These are phyloP conservation scores for Hycleus phaleratus DNA, from an alignment of 1,140 invertebrate genomes.

Conservation along the genomic window DNA sequence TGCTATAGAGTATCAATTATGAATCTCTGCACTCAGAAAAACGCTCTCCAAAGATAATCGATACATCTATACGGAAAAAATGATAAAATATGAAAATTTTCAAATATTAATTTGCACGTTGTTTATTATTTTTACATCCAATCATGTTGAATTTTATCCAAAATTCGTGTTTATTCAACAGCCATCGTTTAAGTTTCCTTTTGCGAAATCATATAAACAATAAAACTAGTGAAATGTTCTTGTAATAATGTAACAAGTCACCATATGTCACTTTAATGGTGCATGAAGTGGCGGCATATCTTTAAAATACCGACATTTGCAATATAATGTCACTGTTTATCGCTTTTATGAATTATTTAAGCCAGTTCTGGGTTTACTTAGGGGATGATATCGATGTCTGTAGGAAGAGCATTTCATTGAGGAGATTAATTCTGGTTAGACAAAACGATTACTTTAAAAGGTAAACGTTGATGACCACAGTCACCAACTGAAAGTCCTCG, in stretches of 20 bases:
- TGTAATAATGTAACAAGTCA: constrained; percentile 14
- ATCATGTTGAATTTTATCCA: too few species aligned
- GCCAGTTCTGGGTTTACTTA: neutral
- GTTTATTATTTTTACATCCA: too few species aligned
- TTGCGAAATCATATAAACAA: constrained; percentile 9
- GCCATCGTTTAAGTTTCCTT: constrained; percentile 1
- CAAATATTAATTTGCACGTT: too few species aligned
- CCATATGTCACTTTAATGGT: constrained; percentile 23
- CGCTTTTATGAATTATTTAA: constrained; percentile 17
- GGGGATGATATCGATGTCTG: too few species aligned
- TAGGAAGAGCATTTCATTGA: too few species aligned
- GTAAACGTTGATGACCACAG: neutral
- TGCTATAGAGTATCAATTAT: constrained; percentile 28
- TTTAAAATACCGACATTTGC: constrained; percentile 18
- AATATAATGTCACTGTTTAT: constrained; percentile 22
- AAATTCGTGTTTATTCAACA: too few species aligned
- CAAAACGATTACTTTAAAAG: too few species aligned
- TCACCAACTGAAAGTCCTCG: neutral
- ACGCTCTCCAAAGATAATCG: constrained; percentile 16
- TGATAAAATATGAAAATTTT: too few species aligned
- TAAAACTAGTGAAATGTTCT: constrained; percentile 5
- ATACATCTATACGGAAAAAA: neutral
- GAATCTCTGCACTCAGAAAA: constrained; percentile 19
- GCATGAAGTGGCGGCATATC: constrained; percentile 19
- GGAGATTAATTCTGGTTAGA: too few species aligned